A percentile compares a stretch with the other conserved stretches of the same genome.
phyloP scores from a whole-genome alignment of 2,113 vertebrate genomes.

The Spermophilus dauricus region DNA sequence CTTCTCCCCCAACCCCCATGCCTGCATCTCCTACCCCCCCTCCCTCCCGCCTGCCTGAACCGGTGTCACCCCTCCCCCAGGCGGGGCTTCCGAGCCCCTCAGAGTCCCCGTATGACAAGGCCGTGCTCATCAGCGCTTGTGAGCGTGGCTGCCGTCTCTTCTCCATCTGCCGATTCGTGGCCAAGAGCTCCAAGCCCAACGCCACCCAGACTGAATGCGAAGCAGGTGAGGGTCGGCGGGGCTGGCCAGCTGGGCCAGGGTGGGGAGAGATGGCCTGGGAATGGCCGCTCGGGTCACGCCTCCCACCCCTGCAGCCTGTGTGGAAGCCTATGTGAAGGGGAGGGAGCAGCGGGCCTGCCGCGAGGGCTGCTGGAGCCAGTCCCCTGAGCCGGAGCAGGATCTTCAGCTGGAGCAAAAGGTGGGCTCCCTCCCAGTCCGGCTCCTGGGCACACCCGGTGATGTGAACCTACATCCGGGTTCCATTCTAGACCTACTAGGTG shows the following conservation, averaged over 20 bases:
- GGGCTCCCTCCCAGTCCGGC: background rate
- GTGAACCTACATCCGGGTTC: background rate
- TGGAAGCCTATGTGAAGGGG: constrained; percentile 94
- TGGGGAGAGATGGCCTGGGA: fast-evolving
- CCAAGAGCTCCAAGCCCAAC: constrained; percentile 94
- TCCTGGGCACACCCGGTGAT: background rate
- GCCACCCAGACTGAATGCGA: constrained; percentile 95
- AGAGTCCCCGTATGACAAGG: background rate
- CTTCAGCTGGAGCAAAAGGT: constrained; percentile 91
- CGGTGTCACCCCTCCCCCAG: constrained; percentile 1
- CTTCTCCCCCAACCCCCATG: fast-evolving
- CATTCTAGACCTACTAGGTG: background rate
- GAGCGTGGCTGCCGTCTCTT: constrained; percentile 98
- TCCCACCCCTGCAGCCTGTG: constrained; percentile 89
- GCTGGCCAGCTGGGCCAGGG: background rate
- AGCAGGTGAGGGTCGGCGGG: constrained; percentile 68
- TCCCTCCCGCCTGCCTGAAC: background rate
- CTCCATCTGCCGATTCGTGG: constrained; percentile 98
- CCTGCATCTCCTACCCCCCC: fast-evolving
- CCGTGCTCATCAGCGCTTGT: constrained; percentile 90
- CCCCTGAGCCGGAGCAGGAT: constrained; percentile 88
- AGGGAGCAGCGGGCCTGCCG: constrained; percentile 94
- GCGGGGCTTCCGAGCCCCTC: background rate
- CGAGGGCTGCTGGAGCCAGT: constrained; percentile 94
- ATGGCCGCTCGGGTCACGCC: background rate